Evolutionary conservation across 2,797 vertebrate genomes (phyloP), one percentile per base, ranked within the genome.

Genomic region (Podarcis lilfordi): DNA sequence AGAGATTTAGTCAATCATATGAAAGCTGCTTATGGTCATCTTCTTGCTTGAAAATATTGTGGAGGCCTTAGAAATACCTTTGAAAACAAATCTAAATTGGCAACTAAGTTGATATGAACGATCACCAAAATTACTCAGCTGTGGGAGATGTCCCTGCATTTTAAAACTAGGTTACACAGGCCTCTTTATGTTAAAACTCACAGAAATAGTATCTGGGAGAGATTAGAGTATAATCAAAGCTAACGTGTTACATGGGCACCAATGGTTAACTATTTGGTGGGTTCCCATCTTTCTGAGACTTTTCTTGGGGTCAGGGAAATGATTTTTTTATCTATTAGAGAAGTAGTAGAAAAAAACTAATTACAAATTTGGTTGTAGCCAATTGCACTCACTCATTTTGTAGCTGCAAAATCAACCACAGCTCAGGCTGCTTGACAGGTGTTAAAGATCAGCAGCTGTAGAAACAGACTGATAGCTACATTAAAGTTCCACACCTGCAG

Each of bases 381-480:
- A 88, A 80, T 19, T 23, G 13, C 80, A 50, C 76, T 92, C 87
- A 77, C 89, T 91, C 90, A 88, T 89, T 96, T 91, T 85, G 80
- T 89, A 15, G 1, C 0, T 81, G 91, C 85, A 92, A 92, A 85
- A 86, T 94, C 45, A 72, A 88, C 80, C 50, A 35, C 85, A 90
- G 43, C 32, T 68, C 72, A 87, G 79, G 78, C 69, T 66, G 40
- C 9, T 88, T 88, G 91, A 91, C 79, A 88, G 71, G 40, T 91
- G 91, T 4, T 59, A 93, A 94, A 94, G 94, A 90, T 69, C 92
- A 94, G 74, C 93, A 96, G 94, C 95, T 96, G 89, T 77, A 88
- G 93, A 96, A 96, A 96, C 80, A 95, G 25, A 90, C 59, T 32
- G 59, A 64, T 45, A 88, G 29, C 80, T 87, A 21, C 64, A 43